Conservation (phyloP, 2,797 vertebrate species). For the Bothrops alternatus region DNA sequence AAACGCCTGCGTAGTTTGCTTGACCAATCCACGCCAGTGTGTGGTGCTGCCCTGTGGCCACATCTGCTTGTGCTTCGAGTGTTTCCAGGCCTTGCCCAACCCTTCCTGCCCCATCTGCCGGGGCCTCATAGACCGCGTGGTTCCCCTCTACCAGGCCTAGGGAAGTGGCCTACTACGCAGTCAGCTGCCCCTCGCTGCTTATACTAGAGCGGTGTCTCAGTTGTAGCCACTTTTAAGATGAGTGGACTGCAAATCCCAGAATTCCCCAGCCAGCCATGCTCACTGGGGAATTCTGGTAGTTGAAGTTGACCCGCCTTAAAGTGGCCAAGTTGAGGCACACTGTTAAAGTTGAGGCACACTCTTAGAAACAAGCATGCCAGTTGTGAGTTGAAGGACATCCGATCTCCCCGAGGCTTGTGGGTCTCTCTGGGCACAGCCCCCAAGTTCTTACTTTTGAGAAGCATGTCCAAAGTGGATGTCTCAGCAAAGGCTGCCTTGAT, state of each 20-base stretch:
- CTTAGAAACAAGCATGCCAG: not conserved
- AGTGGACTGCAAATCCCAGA: not conserved
- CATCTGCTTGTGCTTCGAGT: constrained; percentile 84
- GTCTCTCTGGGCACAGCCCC: no score
- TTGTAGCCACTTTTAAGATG: not conserved
- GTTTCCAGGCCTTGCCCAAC: constrained; percentile 78
- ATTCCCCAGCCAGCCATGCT: not conserved
- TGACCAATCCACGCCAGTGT: constrained; percentile 76
- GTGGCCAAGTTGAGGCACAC: not conserved
- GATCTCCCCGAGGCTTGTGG: not conserved
- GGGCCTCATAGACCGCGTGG: constrained; percentile 74
- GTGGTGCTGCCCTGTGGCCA: constrained; percentile 84
- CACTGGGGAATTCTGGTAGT: not conserved
- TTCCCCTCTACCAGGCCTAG: constrained; percentile 79
- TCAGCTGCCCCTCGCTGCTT: not conserved
- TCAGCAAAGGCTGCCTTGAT: not conserved
- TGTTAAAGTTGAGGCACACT: not conserved
- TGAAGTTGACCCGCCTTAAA: not conserved
- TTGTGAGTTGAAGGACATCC: not conserved
- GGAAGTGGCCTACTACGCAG: rapidly evolving
- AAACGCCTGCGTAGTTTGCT: constrained; percentile 80
- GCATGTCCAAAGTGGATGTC: not conserved
- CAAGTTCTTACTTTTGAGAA: no score
- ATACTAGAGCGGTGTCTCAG: not conserved
- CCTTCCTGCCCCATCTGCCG: constrained; percentile 82